phyloP scores from a whole-genome alignment of 2,797 vertebrate genomes.

The Chrosomus eos region DNA sequence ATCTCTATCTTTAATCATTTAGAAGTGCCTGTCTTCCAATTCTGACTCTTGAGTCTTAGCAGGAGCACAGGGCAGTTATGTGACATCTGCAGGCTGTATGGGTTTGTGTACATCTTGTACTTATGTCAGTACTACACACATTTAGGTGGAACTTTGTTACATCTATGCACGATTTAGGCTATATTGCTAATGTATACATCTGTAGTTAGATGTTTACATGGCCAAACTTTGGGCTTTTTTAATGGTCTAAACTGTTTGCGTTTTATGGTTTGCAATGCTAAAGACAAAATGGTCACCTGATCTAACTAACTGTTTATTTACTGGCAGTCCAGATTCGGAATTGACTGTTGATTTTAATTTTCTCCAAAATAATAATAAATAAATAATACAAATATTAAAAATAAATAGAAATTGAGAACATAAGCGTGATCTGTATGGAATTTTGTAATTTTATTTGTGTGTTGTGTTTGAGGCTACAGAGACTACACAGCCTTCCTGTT shows the following conservation, averaged over 20 bases:
- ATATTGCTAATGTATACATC: background rate
- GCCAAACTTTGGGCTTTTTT: background rate
- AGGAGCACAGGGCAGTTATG: conserved; percentile 19
- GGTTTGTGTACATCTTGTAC: background rate
- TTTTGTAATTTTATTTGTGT: conserved; percentile 51
- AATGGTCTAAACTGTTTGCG: background rate
- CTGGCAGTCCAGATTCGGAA: background rate
- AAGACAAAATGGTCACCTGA: background rate
- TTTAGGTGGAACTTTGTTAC: background rate
- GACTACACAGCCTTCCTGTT: conserved; percentile 13
- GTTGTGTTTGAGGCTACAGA: conserved; percentile 45
- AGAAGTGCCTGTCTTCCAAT: conserved; percentile 23
- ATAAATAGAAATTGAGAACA: background rate
- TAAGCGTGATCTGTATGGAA: background rate
- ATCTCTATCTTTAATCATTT: conserved; percentile 38
- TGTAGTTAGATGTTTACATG: background rate
- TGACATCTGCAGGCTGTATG: background rate
- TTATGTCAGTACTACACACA: background rate
- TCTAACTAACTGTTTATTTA: background rate
- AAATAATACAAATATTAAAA: background rate
- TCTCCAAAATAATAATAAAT: background rate
- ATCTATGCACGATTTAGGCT: background rate
- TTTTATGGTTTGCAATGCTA: background rate
- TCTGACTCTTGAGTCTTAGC: conserved; percentile 34
- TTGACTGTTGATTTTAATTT: background rate